Conservation (phyloP, 2,113 vertebrate species). For the Mesitornis unicolor region DNA sequence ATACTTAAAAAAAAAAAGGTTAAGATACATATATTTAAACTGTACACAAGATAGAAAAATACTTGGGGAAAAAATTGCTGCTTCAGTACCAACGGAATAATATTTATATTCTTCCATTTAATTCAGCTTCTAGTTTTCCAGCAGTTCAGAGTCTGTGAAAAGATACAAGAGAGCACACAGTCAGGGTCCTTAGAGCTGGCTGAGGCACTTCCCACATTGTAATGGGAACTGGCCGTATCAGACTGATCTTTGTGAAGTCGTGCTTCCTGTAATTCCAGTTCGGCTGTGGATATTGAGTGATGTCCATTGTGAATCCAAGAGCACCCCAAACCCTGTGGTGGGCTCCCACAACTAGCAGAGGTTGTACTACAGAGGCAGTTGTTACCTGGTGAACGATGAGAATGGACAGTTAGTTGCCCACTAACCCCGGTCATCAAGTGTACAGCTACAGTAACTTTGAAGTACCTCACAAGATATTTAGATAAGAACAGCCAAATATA, state of each 20-base stretch:
- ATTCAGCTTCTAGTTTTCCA: not conserved
- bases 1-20: not conserved
- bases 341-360: rapidly evolving
- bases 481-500: not conserved
- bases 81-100: not conserved
- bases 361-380: not conserved
- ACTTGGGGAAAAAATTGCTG: not conserved
- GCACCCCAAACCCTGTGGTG: not conserved
- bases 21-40: not conserved
- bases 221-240: not conserved
- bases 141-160: not conserved
- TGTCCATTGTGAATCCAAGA: not conserved
- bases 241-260: not conserved
- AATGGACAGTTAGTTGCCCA: rapidly evolving
- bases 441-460: not conserved
- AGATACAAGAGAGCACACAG: not conserved
- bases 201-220: not conserved
- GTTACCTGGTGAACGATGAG: not conserved
- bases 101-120: not conserved
- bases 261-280: not conserved
- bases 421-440: not conserved
- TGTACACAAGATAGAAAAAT: not conserved
- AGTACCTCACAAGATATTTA: not conserved
- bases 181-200: not conserved
- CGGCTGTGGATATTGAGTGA: not conserved